Percentiles rank a stretch among this genome's conserved stretches.
Evolutionary conservation across 2,113 vertebrate genomes (phyloP).

Genomic region (Elgaria multicarinata): DNA sequence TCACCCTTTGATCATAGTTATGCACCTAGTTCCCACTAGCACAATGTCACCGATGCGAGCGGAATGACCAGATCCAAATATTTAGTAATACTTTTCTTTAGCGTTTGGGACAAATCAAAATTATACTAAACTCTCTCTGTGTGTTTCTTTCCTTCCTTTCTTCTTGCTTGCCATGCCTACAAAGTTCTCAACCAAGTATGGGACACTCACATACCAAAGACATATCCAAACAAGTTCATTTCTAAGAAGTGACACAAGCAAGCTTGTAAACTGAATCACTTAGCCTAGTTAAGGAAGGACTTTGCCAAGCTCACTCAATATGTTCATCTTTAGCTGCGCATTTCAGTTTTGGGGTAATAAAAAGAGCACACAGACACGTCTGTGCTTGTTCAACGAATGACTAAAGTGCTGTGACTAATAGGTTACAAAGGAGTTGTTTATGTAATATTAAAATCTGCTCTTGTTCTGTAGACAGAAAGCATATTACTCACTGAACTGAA

Average conservation of each 20-base stretch:
- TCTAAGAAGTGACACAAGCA: not conserved
- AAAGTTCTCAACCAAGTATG: not conserved
- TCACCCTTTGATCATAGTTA: too few species aligned
- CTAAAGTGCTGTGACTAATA: conserved; percentile 19
- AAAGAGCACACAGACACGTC: conserved; percentile 39
- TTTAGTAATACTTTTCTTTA: not conserved
- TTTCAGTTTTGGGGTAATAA: conserved; percentile 47
- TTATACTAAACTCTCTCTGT: not conserved
- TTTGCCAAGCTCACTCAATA: conserved; percentile 47
- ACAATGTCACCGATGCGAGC: too few species aligned
- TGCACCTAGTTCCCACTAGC: too few species aligned
- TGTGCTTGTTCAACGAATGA: conserved; percentile 25
- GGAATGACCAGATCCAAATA: not conserved
- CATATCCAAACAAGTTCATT: conserved; percentile 47
- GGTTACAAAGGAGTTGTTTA: conserved; percentile 32
- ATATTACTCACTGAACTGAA: not conserved
- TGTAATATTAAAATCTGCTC: conserved; percentile 34
- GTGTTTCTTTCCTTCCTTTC: not conserved
- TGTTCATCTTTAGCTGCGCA: conserved; percentile 29
- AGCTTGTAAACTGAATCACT: conserved; percentile 38
- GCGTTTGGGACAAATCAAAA: not conserved
- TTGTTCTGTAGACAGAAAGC: not conserved
- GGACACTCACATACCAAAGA: not conserved
- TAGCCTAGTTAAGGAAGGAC: conserved; percentile 6
- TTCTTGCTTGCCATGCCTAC: not conserved